phyloP scores from a whole-genome alignment of 2,113 vertebrate genomes.

The Chaetodon auriga region DNA sequence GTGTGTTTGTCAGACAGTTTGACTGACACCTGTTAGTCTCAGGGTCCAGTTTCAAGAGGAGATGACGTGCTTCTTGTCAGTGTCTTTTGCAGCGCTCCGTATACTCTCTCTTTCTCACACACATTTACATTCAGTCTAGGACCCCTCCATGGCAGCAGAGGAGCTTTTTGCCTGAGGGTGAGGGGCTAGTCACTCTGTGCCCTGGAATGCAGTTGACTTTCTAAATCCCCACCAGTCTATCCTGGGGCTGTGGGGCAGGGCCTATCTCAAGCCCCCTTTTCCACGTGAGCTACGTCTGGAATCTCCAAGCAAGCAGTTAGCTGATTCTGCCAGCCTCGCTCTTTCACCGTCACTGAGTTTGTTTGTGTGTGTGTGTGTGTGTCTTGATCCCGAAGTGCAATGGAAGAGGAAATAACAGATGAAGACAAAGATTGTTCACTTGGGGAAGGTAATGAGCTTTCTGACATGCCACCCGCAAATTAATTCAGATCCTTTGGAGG shows the following conservation, averaged over 20 bases:
- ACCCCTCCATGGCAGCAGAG: constrained; percentile 10
- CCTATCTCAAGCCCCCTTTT: constrained; percentile 78
- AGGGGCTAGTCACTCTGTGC: constrained; percentile 66
- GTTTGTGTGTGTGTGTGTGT: neutral
- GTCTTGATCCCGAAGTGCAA: constrained; percentile 53
- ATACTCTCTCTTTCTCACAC: neutral
- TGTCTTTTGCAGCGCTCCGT: neutral
- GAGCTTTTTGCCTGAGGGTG: constrained; percentile 57
- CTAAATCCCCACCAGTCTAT: constrained; percentile 80
- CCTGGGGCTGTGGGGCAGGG: constrained; percentile 77
- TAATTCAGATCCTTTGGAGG: constrained; percentile 33
- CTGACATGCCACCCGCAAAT: constrained; percentile 46
- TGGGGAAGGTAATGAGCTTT: constrained; percentile 79
- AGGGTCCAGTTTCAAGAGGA: constrained; percentile 48
- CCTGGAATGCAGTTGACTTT: constrained; percentile 82
- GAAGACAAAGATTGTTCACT: constrained; percentile 67
- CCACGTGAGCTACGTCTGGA: constrained; percentile 76
- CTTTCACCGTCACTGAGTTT: constrained; percentile 12
- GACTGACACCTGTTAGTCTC: constrained; percentile 66
- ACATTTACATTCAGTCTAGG: constrained; percentile 41
- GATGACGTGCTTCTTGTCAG: constrained; percentile 24
- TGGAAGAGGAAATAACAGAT: constrained; percentile 73
- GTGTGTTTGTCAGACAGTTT: constrained; percentile 27
- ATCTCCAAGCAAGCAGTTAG: constrained; percentile 69
- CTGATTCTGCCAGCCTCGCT: constrained; percentile 26